Base-by-base conservation (phyloP, 2,797 vertebrate genomes). In the Epinephelus awoara region DNA sequence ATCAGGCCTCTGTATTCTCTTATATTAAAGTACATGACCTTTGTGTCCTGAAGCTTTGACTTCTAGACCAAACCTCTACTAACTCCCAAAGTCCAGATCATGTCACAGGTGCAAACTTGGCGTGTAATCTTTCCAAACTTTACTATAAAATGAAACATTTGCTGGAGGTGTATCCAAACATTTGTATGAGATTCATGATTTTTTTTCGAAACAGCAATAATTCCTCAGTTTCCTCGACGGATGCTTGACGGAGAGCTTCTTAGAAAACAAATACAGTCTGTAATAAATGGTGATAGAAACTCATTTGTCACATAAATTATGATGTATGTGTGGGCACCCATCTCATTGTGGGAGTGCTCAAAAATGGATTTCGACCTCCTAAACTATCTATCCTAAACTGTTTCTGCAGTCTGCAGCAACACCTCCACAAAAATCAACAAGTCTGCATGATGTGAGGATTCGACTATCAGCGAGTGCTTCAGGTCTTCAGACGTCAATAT, bases 211-310 rank as follows among this genome's bases (percentile, higher is more conserved):
- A 55, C 29, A 44, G 55, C 50, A n/a, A 50, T n/a, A 67, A 63
- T 21, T 70, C 10, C 21, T 70, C 7, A 11, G 27, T 70, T 58
- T 56, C 34, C 49, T 6, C 23, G n/a, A 49, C 3, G 23, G 49
- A 52, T 4, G 77, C 80, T 78, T 51, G 58, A 70, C 64, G 80
- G 74, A 85, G 67, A 73, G 50, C 44, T 62, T 72, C 55, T 15
- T 4, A 10, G 61, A 75, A 85, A 83, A 85, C 83, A 74, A 80
- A 85, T 44, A 4, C 47, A 38, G 42, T 38, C 15, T 21, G 72
- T 67, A 77, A 88, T 65, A 65, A 83, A 83, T 10, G 50, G 21
- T 71, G 80, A 88, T 59, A 62, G 78, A 83, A 74, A 25, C 61
- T 76, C 65, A 64, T 85, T 75, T 44, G 18, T 77, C 84, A 68